Conservation (phyloP, 2,797 vertebrate genomes). For the Muraenolepis orangiensis region DNA sequence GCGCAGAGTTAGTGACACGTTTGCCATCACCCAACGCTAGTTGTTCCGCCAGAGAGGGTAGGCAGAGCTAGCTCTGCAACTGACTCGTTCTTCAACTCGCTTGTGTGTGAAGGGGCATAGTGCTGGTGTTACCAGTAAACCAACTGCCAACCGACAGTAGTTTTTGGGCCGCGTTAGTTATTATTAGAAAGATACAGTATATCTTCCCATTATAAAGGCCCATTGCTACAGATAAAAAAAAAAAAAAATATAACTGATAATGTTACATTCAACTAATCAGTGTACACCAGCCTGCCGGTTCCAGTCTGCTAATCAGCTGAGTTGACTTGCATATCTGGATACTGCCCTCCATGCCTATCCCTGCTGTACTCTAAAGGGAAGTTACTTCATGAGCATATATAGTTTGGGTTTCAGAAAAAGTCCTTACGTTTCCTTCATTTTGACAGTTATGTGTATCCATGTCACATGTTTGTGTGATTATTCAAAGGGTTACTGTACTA, state of each 20-base stretch:
- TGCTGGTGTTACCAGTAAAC: too few relatives aligned
- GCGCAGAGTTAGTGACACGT: too few relatives aligned
- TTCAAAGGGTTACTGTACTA: neutral
- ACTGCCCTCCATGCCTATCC: neutral
- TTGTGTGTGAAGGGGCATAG: too few relatives aligned
- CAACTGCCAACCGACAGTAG: too few relatives aligned
- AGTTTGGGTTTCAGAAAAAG: neutral
- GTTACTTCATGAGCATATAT: neutral
- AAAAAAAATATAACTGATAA: neutral
- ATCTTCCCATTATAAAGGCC: neutral
- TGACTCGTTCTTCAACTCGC: too few relatives aligned
- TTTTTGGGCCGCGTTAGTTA: neutral
- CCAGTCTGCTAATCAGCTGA: neutral
- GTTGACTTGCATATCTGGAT: neutral
- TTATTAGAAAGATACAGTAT: neutral
- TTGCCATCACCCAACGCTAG: too few relatives aligned
- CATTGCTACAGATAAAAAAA: neutral
- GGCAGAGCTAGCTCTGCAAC: too few relatives aligned
- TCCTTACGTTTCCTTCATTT: conserved; percentile 18
- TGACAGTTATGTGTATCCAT: neutral
- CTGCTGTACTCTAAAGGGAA: neutral
- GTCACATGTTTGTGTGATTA: neutral
- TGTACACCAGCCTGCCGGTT: neutral
- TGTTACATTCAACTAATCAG: neutral
- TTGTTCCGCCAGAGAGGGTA: too few relatives aligned